phyloP scores from a whole-genome alignment of 2,113 vertebrate genomes.

The Arizona elegans region DNA sequence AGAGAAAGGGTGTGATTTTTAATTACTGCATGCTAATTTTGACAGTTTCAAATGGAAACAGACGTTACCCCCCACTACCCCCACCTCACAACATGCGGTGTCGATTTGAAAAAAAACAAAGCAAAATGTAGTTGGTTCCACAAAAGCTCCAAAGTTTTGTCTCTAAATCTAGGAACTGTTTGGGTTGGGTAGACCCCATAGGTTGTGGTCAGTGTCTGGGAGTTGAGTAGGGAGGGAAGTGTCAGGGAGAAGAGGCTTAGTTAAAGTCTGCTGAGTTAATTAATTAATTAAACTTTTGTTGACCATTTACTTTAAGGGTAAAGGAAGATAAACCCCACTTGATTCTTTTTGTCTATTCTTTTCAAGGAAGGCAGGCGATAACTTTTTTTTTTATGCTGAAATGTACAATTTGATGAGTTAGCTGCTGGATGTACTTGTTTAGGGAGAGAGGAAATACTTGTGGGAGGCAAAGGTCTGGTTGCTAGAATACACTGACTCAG shows the following conservation, averaged over 20 bases:
- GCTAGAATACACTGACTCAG: not conserved
- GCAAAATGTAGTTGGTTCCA: constrained; percentile 53
- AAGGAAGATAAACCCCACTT: not conserved
- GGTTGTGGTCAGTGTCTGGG: not conserved
- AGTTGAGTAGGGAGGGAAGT: not conserved
- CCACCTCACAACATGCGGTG: constrained; percentile 58
- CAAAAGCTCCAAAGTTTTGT: constrained; percentile 47
- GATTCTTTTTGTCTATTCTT: not conserved
- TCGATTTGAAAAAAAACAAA: constrained; percentile 60
- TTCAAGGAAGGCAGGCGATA: not conserved
- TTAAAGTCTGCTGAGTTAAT: not conserved
- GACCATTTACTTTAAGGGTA: not conserved
- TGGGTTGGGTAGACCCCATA: not conserved
- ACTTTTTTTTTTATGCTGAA: not conserved
- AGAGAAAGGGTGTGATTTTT: constrained; percentile 87
- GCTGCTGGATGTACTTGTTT: not conserved
- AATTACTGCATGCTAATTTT: constrained; percentile 88
- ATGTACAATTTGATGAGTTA: not conserved
- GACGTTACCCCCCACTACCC: constrained; percentile 64
- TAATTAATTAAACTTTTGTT: not conserved
- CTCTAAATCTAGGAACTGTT: accelerated
- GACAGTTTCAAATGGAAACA: constrained; percentile 83
- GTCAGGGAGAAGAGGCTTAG: not conserved
- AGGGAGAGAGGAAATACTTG: not conserved
- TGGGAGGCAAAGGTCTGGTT: not conserved